Evolutionary conservation across 35 echinoderm and acorn worm genomes (phyloP).

Genomic region (Patiria miniata): DNA sequence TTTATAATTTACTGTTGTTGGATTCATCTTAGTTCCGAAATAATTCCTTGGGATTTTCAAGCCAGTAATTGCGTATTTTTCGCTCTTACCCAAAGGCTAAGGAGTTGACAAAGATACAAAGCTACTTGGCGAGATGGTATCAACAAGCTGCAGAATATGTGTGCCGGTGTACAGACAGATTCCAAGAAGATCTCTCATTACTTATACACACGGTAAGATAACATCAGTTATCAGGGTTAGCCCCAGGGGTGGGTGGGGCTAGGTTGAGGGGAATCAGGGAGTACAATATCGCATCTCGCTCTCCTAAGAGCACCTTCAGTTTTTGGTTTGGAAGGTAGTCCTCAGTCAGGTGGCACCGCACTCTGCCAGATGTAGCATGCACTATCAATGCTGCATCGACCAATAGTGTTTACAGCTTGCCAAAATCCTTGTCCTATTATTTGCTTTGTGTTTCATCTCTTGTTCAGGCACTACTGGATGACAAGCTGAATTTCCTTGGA

Average conservation of each 20-base stretch:
- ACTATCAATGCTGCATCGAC: no score
- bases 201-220: conserved; percentile 83
- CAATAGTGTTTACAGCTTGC: no score
- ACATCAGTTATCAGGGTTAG: not conserved
- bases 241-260: no score
- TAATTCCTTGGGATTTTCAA: no score
- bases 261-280: no score
- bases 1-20: not conserved
- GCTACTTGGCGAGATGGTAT: conserved; percentile 81
- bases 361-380: no score
- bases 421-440: no score
- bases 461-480: conserved; percentile 83
- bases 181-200: conserved; percentile 74
- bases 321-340: no score
- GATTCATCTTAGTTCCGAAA: no score
- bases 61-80: not conserved
- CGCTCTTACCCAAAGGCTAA: not conserved
- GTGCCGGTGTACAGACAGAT: conserved; percentile 70
- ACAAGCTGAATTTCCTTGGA: conserved; percentile 71
- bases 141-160: conserved; percentile 72
- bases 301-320: no score
- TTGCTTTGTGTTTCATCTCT: not conserved
- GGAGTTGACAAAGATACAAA: conserved; percentile 54
- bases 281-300: no score
- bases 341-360: no score